These are phyloP conservation scores for Ptychoptera contaminata DNA, from an alignment of 2,888 invertebrate genomes.

Conservation along the genomic window DNA sequence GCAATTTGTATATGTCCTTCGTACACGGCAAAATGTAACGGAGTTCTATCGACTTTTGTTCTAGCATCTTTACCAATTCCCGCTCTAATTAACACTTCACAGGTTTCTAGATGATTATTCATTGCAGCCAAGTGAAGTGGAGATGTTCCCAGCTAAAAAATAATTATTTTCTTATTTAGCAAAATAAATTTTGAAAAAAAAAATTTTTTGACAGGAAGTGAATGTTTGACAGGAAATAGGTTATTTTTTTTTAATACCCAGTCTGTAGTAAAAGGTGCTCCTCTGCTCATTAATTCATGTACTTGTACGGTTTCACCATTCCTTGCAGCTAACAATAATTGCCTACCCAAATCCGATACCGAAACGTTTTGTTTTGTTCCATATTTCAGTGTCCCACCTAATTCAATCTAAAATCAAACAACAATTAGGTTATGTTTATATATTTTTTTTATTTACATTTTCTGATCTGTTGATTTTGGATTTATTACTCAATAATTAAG, in stretches of 20 bases:
- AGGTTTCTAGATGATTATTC: constrained; percentile 63
- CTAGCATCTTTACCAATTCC: constrained; percentile 78
- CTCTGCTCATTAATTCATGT: constrained; percentile 60
- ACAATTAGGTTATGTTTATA: neutral
- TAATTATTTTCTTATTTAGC: too few species aligned
- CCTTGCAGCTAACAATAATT: constrained; percentile 61
- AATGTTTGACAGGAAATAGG: too few species aligned
- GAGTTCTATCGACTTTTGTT: constrained; percentile 85
- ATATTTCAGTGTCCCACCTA: neutral
- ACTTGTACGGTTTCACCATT: constrained; percentile 62
- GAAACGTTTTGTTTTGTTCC: constrained; percentile 11
- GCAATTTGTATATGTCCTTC: constrained; percentile 68
- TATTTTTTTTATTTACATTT: too few species aligned
- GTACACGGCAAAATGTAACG: constrained; percentile 75
- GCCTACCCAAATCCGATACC: constrained; percentile 67
- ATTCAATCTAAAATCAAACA: neutral
- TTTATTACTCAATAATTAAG: too few species aligned
- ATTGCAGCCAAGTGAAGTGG: constrained; percentile 77
- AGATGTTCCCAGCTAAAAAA: constrained; percentile 69
- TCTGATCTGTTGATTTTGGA: too few species aligned
- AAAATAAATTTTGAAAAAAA: neutral
- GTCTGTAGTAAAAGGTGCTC: constrained; percentile 84
- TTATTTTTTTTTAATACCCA: constrained; percentile 50
- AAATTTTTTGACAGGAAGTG: neutral
- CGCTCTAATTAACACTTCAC: constrained; percentile 65